Base-by-base conservation (phyloP, 2,888 invertebrate genomes). In the Microplitis deprimator region DNA sequence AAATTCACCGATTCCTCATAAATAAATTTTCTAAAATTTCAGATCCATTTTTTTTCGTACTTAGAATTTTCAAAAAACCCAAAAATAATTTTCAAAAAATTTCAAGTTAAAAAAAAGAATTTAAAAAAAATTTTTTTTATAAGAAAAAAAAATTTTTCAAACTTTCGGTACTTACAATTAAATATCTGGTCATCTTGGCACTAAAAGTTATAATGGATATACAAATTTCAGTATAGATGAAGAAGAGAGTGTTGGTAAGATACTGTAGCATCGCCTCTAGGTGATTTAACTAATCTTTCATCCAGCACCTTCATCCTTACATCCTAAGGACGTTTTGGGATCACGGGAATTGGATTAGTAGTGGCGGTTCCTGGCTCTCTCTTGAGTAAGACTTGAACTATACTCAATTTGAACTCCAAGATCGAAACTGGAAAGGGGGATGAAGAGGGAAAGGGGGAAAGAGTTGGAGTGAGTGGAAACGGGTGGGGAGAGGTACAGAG, bases 281-380 rank as follows among this genome's bases (percentile, higher is more conserved):
- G 65, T 65, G 65, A 65, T 65, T 65, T 65, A 65, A 20, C 65
- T 65, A 65, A 65, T 65, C 65, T 65, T 65, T 65, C 65, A 69
- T 76, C 75, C 71, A 68, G 70, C 71, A 79, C 76, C 76, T 78
- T 72, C 78, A 50, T 50, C 50, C 50, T 50, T 62, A 17, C 77
- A 61, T 77, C 73, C 75, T 29, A 65, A 74, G 77, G 77, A 82
- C 87, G 86, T 87, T 87, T 87, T 84, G 87, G 85, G 88, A 89
- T 88, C 89, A 85, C 84, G 84, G 85, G 87, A 88, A 90, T 89
- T 89, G 88, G 89, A 89, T 89, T 89, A 89, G 89, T 88, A 88
- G 89, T 89, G 89, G 89, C 88, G 50, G 50, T 50, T 50, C 50
- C 13, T 50, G 13, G 50, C 50, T 50, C 50, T 89, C 87, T 86